Evolutionary conservation across 2,113 vertebrate genomes (phyloP), one percentile per base, ranked within the genome.

Genomic region (Rattus rattus): DNA sequence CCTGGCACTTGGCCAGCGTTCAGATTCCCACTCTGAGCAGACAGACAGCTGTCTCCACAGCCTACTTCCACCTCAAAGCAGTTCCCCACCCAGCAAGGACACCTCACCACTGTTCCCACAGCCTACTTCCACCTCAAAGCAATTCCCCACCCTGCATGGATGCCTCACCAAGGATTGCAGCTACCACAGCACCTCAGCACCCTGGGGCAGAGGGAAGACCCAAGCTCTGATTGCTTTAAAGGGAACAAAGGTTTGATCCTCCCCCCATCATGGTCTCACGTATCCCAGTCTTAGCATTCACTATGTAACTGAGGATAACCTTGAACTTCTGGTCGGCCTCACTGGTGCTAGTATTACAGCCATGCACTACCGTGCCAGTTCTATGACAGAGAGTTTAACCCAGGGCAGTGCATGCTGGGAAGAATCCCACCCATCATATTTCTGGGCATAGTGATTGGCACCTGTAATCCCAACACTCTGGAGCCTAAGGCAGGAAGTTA

Each of bases 1-100:
- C 39, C 26, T 43, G 14, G 54, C 54, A 33, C 54, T 7, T 4
- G 30, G 63, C 30, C 63, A 87, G 43, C 59, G 12, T 5, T 33
- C 12, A 12, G 2, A 2, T 30, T 20, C 72, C 65, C 2, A 0
- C 0, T 2, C 56, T 10, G 13, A 7, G 26, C 20, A 7, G 63
- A 2, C 11, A 12, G 77, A 24, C 9, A 39, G 61, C 70, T 2
- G 52, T 47, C 11, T 75, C 16, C 80, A 36, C 36, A 26, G 28
- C 19, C 30, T 22, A 56, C 49, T 56, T 36, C 52, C 77, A 20
- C 49, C 16, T 79, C 9, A 19, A 33, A 54, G 16, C 49, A 36
- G 17, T 4, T 80, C 52, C 17, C 17, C 77, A 80, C 49, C 0
- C 77, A n/a, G 56, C 80, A 61, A 4, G 19, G 22, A 83, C 4